Base-by-base conservation (phyloP, 2,888 invertebrate species). In the Cephus spinipes region DNA sequence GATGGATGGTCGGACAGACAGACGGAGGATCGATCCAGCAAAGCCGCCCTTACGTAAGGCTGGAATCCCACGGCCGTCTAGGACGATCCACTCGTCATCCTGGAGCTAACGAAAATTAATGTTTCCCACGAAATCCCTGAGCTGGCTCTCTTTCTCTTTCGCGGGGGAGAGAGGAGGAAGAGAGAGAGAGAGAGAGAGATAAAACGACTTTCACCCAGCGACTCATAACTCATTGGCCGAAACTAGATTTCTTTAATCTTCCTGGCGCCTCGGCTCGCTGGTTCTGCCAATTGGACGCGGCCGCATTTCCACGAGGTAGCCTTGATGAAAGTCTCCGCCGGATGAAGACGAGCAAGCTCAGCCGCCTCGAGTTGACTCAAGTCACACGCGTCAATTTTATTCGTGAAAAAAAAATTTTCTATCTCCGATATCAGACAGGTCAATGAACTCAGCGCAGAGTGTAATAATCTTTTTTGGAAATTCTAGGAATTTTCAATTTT, bases 201-300 rank as follows among this genome's bases (percentile, higher is more conserved):
- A 71, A 71, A 71, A 33, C 31, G 71, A 71, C 71, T 71, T 71
- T 33, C 71, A 71, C 32, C 71, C 33, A 23, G 12, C 71, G 71
- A 71, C 32, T 71, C 71, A 71, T 71, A 71, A 71, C 71, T 71
- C 71, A 71, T 71, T 71, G 71, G 71, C 33, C 71, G 71, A 71
- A 71, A 71, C 71, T 71, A 71, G 71, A 71, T 71, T 71, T 71
- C 71, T 71, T 33, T 32, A 31, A 33, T 30, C 71, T 71, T 71
- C 71, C 31, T 9, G 32, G 12, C 71, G 4, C 71, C 71, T 71
- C 33, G 32, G 71, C 71, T 31, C 31, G 71, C 71, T 32, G 71
- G 1, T 71, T 71, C 71, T 33, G 55, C 55, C 55, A 23, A 55
- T 55, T 55, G 23, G 55, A 55, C 55, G 23, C 55, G 55, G 23